Percentiles rank a stretch among this genome's conserved stretches.
Conservation (phyloP, 1,140 invertebrate species). For the Ptiloglossa arizonensis region DNA sequence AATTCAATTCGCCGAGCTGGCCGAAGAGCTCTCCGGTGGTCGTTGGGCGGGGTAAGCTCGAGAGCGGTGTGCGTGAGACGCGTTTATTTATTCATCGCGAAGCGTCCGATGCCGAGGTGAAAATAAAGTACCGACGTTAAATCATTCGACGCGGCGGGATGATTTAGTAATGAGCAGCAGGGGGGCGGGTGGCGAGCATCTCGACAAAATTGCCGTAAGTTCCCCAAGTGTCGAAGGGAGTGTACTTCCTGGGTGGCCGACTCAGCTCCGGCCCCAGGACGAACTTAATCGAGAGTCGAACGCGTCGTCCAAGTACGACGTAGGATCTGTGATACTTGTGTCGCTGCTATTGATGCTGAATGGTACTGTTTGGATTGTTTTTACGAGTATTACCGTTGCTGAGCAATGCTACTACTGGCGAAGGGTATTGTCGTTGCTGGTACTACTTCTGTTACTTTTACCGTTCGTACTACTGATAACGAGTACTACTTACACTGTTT, state of each 20-base stretch:
- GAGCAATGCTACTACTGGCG: too few relatives aligned
- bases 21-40: neutral
- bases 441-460: too few relatives aligned
- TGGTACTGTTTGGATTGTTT: too few relatives aligned
- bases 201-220: neutral
- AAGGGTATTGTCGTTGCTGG: too few relatives aligned
- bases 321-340: too few relatives aligned
- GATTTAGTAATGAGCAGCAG: slow-evolving; percentile 4
- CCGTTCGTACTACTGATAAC: too few relatives aligned
- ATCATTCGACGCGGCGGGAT: slow-evolving; percentile 13
- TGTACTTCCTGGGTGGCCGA: neutral
- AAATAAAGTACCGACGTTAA: slow-evolving; percentile 17
- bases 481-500: too few relatives aligned
- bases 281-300: neutral
- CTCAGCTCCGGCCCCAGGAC: too few relatives aligned
- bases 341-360: too few relatives aligned
- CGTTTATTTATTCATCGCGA: slow-evolving; percentile 56
- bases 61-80: neutral
- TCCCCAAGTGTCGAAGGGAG: neutral
- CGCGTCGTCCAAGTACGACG: too few relatives aligned
- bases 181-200: too few relatives aligned
- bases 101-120: neutral
- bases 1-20: slow-evolving; percentile 54
- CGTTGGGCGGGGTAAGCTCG: slow-evolving; percentile 17
- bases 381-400: too few relatives aligned